Conservation (phyloP, 2,113 vertebrate species). For the Cettia cetti region DNA sequence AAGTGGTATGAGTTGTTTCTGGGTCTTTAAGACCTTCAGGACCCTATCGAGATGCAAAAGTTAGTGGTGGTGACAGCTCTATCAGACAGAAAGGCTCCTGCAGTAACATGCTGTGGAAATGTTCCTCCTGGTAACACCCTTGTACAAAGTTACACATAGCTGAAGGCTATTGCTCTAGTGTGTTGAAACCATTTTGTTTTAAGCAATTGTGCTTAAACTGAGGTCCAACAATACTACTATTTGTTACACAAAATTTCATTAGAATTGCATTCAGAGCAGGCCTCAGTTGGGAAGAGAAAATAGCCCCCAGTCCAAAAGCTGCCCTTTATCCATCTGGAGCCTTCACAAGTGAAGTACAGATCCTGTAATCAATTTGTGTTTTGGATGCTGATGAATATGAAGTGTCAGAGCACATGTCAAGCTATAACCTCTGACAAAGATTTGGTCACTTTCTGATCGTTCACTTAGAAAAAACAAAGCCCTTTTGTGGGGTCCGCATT, state of each 20-base stretch:
- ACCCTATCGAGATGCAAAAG: not conserved
- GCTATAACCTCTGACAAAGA: not conserved
- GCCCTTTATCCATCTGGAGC: not conserved
- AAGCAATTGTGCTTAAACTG: not conserved
- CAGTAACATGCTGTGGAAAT: not conserved
- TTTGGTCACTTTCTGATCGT: not conserved
- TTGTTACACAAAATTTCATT: not conserved
- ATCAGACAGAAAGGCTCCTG: not conserved
- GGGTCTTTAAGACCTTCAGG: not conserved
- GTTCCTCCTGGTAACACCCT: not conserved
- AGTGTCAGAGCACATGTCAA: not conserved
- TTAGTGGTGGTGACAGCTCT: not conserved
- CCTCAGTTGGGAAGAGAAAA: not conserved
- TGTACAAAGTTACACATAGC: not conserved
- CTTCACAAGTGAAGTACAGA: not conserved
- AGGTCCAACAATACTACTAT: not conserved
- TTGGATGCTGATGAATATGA: not conserved
- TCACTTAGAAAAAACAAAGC: not conserved
- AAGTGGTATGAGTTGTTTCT: not conserved
- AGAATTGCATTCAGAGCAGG: not conserved
- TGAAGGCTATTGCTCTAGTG: not conserved
- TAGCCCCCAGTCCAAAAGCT: not conserved
- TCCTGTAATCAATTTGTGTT: not conserved
- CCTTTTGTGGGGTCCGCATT: rapidly evolving
- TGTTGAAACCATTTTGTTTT: slow-evolving; percentile 17